Base-by-base conservation (phyloP, 2,888 invertebrate genomes). In the Nebria brevicollis region DNA sequence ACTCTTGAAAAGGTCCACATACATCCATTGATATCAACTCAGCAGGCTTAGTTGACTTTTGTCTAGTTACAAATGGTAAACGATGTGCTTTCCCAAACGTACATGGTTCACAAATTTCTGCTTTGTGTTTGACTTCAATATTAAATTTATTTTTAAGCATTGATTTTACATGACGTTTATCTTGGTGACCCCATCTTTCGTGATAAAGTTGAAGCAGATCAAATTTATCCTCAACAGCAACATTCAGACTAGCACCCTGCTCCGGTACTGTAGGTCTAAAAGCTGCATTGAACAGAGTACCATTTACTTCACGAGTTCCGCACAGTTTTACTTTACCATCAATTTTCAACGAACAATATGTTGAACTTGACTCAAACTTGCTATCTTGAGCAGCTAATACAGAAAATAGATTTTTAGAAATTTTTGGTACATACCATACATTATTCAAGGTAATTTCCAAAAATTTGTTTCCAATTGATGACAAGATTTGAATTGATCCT, bases 1-100 rank as follows among this genome's bases (percentile, higher is more conserved):
- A 84, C 10, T 82, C 79, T 34, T 72, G 41, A 74, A 84, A 84
- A 15, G 83, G 82, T 64, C 84, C 72, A 72, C 72, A 72, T 10
- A 72, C 72, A 72, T 72, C 72, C 5, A 7, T 6, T 10, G 6
- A 25, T 34, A 72, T 72, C 8, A 72, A 8, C 10, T 72, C 72
- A 10, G 15, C 72, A 20, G 72, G 72, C 20, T 72, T 72, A 6
- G 7, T 26, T 8, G 41, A 6, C 10, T 25, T 5, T 13, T 25
- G 5, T 13, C 72, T n/a, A 26, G 72, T 72, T 10, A 2, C 72
- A 25, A 72, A 72, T 8, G 15, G 15, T 25, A 34, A 34, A 7
- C 72, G 5, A 72, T 72, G 72, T 72, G 41, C 26, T 13, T 72
- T 72, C 13, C 72, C 72, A 72, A 15, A 72, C 15, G 20, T 34